Conservation (phyloP, 2,797 vertebrate species). For the Eulemur mongoz region DNA sequence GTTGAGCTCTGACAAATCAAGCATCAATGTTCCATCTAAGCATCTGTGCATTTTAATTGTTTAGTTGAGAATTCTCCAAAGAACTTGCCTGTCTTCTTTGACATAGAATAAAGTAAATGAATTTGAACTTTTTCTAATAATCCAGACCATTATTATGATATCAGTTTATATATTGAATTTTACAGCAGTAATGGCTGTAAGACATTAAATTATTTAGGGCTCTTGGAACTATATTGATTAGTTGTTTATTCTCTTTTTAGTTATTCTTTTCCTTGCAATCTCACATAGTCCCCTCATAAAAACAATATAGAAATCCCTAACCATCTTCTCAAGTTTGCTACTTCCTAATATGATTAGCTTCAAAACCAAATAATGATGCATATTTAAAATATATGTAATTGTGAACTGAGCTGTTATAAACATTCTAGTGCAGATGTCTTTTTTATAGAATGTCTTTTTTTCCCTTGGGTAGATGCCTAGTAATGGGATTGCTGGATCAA, state of each 20-base stretch:
- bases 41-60: background rate
- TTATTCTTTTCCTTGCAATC: background rate
- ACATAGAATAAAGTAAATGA: background rate
- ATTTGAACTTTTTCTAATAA: background rate
- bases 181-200: background rate
- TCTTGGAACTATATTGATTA: background rate
- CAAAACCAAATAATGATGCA: background rate
- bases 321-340: background rate
- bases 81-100: background rate
- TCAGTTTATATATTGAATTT: background rate
- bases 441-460: too few relatives aligned
- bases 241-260: background rate
- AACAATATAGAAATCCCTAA: background rate
- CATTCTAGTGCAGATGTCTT: too few relatives aligned
- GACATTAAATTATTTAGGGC: background rate
- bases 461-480: too few relatives aligned
- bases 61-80: background rate
- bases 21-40: background rate
- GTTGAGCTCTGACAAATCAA: background rate
- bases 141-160: background rate
- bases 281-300: background rate
- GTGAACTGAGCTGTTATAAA: too few relatives aligned
- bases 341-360: background rate
- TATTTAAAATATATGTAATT: background rate
- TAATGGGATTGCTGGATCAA: too few relatives aligned